Base-by-base conservation (phyloP, 2,797 vertebrate species). In the Rhinella marina region DNA sequence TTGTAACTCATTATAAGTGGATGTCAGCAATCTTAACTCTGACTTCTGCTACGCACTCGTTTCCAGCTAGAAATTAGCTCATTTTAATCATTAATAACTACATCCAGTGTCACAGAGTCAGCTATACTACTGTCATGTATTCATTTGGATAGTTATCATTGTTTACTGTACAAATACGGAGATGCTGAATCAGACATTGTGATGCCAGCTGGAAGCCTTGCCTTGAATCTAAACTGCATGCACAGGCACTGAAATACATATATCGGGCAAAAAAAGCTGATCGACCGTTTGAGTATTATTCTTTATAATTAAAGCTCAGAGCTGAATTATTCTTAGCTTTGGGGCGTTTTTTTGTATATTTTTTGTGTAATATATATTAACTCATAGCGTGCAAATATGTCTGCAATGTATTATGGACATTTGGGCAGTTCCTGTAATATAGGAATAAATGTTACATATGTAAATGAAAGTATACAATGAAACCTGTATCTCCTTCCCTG, bases 301-400 rank as follows among this genome's bases (percentile, higher is more conserved):
- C 88, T 19, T 89, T 89, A 61, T 89, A 86, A 89, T 89, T 89
- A 89, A 89, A 86, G 80, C 88, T 86, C 52, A 86, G 61, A 83
- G 80, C 32, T 79, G 54, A 72, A 86, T 83, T 82, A 86, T 83
- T 86, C 54, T 78, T 82, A 79, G 72, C 80, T 86, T 86, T 2
- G 66, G 52, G n/a, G n/a, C n/a, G n/a, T n/a, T n/a, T n/a, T n/a
- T 84, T 50, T 12, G n/a, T n/a, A n/a, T n/a, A n/a, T 32, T 48
- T 61, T 88, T 68, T 82, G 25, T 56, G 3, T 50, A 61, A 84
- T 11, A 52, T 0, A 75, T 81, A 61, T 89, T 89, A 86, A 89
- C 88, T 86, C 80, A 61, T 82, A 83, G 72, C 17, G 78, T 50
- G 79, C 80, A 78, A 70, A 54, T 56, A 62, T 48, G n/a, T 77